phyloP scores from a whole-genome alignment of 1,140 invertebrate genomes.

The Brachionus rotundiformis region DNA sequence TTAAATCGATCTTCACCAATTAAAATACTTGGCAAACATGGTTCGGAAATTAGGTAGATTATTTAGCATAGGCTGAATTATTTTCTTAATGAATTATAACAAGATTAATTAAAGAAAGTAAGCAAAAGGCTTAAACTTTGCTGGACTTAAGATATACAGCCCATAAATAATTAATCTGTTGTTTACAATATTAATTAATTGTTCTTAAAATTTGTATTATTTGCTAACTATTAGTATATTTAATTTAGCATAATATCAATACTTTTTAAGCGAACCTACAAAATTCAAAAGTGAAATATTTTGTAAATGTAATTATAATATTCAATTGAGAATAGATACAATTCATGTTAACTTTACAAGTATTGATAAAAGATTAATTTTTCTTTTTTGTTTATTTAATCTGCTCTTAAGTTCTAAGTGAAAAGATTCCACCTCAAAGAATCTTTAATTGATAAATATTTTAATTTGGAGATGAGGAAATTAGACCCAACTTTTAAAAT shows the following conservation, averaged over 20 bases:
- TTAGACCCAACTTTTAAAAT: no score
- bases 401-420: background rate
- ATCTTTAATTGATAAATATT: no score
- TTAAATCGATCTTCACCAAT: background rate
- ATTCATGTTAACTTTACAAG: no score
- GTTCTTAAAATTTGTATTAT: background rate
- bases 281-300: background rate
- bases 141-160: background rate
- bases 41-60: background rate
- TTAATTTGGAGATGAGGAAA: no score
- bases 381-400: background rate
- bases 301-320: background rate
- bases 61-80: conserved; percentile 2
- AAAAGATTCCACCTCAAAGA: no score
- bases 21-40: conserved; percentile 2
- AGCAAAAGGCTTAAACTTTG: background rate
- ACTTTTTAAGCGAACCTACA: background rate
- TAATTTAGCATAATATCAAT: background rate
- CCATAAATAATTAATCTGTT: conserved; percentile 46
- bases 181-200: conserved; percentile 17
- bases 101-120: background rate
- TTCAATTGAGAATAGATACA: background rate
- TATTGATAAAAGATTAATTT: no score
- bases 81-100: conserved; percentile 40
- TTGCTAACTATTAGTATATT: background rate